A percentile compares a stretch with the other conserved stretches of the same genome.
These are phyloP conservation scores for Smutsia gigantea DNA, from an alignment of 2,797 vertebrate genomes.

Conservation along the genomic window DNA sequence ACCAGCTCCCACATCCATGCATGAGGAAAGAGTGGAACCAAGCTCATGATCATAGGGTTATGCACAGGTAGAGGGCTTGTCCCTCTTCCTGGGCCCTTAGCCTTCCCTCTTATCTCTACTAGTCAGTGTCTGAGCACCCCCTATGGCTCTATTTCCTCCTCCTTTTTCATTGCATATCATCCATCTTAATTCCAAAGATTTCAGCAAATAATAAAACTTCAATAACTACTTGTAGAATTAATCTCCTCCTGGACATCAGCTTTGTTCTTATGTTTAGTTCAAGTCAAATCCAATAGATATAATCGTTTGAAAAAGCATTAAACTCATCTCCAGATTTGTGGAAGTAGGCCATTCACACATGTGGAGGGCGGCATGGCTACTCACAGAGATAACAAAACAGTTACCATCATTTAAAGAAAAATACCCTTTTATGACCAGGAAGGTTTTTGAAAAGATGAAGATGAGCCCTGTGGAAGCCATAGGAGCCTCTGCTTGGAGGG, in stretches of 20 bases:
- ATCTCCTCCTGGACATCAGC: neutral
- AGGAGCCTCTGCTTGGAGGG: neutral
- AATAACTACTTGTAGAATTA: neutral
- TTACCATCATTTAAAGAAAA: neutral
- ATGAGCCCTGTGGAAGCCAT: neutral
- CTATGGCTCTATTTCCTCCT: neutral
- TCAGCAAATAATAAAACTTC: neutral
- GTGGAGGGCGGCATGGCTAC: neutral
- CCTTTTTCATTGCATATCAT: neutral
- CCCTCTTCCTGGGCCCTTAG: neutral
- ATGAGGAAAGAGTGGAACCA: neutral
- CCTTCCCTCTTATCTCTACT: neutral
- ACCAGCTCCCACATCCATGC: fast-evolving
- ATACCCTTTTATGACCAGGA: neutral
- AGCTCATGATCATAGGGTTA: neutral
- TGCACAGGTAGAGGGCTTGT: neutral
- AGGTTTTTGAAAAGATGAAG: neutral
- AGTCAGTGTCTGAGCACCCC: too few relatives aligned
- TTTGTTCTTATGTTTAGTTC: neutral
- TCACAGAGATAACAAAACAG: neutral
- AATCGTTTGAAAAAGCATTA: neutral
- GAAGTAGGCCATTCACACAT: neutral
- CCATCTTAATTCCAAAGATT: neutral
- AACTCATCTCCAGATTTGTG: neutral
- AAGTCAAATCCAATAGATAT: neutral